Conservation (phyloP, 2,113 vertebrate genomes). For the Miniopterus natalensis region DNA sequence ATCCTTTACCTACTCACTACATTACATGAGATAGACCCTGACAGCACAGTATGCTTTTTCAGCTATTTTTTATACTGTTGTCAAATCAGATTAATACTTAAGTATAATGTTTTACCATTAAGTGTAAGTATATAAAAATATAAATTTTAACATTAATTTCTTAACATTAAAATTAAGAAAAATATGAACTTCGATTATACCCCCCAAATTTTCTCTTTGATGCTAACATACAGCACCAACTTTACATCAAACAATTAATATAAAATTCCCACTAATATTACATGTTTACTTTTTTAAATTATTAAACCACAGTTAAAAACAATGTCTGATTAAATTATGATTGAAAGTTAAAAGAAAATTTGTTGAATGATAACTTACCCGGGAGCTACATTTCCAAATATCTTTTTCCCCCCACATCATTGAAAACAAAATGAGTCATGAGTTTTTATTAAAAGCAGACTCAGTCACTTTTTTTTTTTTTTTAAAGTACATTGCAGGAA, state of each 20-base stretch:
- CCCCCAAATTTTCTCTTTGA: neutral
- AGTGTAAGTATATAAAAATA: neutral
- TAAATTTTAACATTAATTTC: neutral
- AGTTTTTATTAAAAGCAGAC: slow-evolving; percentile 42
- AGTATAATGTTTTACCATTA: neutral
- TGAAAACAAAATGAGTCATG: slow-evolving; percentile 16
- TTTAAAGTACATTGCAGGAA: slow-evolving; percentile 22
- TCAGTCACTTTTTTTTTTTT: slow-evolving; percentile 12
- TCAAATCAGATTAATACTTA: neutral
- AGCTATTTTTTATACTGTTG: neutral
- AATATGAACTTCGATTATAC: neutral
- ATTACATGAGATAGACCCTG: neutral
- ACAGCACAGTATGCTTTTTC: neutral
- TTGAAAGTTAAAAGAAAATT: slow-evolving; percentile 3
- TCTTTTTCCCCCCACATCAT: neutral
- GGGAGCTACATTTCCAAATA: slow-evolving; percentile 42
- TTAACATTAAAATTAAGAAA: slow-evolving; percentile 26
- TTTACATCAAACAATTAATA: neutral
- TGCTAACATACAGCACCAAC: neutral
- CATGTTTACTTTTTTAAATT: neutral
- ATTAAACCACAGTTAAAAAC: slow-evolving; percentile 11
- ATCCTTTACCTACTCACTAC: neutral
- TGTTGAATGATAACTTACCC: neutral
- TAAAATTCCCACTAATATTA: neutral
- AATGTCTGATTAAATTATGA: neutral